Conservation (phyloP, 1,140 invertebrate genomes). For the Palaemon carinicauda region DNA sequence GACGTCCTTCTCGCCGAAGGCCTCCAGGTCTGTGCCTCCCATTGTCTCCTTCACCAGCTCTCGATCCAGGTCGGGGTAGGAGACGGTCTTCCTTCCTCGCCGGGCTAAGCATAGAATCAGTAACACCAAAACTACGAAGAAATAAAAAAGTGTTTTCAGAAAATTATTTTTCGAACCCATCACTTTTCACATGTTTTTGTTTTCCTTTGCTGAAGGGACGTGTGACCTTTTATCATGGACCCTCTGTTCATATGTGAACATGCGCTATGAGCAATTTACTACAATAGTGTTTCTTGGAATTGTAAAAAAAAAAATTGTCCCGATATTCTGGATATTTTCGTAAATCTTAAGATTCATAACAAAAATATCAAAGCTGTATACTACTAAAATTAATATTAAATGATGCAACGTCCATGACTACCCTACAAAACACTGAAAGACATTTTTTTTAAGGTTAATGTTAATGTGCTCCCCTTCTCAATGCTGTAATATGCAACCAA, state of each 20-base stretch:
- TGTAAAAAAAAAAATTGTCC: background rate
- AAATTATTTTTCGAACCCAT: no score
- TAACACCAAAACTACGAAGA: conserved; percentile 31
- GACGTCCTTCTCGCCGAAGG: conserved; percentile 41
- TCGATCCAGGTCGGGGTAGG: conserved; percentile 30
- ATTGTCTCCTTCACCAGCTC: conserved; percentile 52
- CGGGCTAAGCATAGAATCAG: conserved; percentile 37
- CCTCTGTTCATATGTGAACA: no score
- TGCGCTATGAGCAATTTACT: no score
- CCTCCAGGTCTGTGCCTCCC: conserved; percentile 42
- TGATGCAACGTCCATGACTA: no score
- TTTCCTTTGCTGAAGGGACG: no score
- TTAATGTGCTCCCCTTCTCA: no score
- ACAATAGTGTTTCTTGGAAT: background rate
- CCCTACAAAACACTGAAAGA: no score
- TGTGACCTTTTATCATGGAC: no score
- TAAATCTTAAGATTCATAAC: background rate
- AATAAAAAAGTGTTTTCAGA: no score
- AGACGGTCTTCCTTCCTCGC: conserved; percentile 17
- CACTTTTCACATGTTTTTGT: no score
- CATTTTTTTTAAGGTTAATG: no score
- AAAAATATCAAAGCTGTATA: background rate
- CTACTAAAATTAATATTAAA: background rate
- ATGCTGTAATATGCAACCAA: background rate
- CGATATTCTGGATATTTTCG: no score